phyloP scores from a whole-genome alignment of 2,888 invertebrate genomes.

The Agrotis ipsilon region DNA sequence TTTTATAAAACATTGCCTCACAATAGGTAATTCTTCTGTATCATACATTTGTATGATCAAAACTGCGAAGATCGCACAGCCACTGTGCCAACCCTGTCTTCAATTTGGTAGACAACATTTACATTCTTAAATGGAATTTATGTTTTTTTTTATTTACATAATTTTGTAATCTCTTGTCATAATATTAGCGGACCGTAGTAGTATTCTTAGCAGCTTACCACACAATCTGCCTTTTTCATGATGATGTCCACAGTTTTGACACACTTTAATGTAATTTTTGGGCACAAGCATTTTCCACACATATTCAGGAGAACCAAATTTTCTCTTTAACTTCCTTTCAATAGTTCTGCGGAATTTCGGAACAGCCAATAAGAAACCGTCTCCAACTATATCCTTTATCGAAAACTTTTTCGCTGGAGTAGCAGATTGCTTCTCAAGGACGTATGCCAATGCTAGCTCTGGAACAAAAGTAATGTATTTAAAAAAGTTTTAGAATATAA shows the following conservation, averaged over 20 bases:
- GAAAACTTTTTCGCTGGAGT: slow-evolving; percentile 80
- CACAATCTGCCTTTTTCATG: slow-evolving; percentile 95
- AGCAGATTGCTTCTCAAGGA: slow-evolving; percentile 70
- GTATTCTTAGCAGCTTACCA: slow-evolving; percentile 80
- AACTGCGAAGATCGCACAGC: too few species aligned
- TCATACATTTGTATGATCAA: too few species aligned
- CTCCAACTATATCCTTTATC: slow-evolving; percentile 92
- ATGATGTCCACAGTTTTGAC: slow-evolving; percentile 96
- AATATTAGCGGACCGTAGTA: too few species aligned
- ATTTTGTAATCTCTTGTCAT: too few species aligned
- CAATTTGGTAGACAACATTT: too few species aligned
- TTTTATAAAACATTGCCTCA: too few species aligned
- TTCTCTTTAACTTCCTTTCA: slow-evolving; percentile 94
- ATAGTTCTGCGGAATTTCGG: slow-evolving; percentile 95
- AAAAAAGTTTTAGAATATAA: too few species aligned
- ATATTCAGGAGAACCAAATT: slow-evolving; percentile 93
- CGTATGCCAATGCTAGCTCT: slow-evolving; percentile 83
- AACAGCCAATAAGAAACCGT: slow-evolving; percentile 95
- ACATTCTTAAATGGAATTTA: too few species aligned
- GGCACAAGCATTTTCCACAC: slow-evolving; percentile 93
- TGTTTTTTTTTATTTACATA: too few species aligned
- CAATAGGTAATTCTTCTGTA: too few species aligned
- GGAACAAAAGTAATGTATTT: slow-evolving; percentile 45
- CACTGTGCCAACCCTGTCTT: too few species aligned
- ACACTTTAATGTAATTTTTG: slow-evolving; percentile 94